A percentile compares a stretch with the other conserved stretches of the same genome.
These are phyloP conservation scores for Psittacula derbiana DNA, from an alignment of 2,797 vertebrate species.

Conservation along the genomic window DNA sequence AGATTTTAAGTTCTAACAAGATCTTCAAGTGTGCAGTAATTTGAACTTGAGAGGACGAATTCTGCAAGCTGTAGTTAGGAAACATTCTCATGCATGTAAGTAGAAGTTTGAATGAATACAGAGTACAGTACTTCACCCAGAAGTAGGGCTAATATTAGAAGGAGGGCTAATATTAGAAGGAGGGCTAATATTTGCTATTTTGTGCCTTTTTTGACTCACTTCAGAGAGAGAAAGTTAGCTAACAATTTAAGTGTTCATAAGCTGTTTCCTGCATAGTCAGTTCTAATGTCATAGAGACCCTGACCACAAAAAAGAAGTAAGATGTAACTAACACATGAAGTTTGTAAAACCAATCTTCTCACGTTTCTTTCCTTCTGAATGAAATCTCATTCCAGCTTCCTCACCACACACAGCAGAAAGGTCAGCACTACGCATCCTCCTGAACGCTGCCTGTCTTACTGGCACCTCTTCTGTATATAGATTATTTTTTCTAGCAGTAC, in stretches of 20 bases:
- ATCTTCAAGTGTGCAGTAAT: background rate
- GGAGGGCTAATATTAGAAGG: background rate
- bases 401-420: background rate
- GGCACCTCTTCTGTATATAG: background rate
- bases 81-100: background rate
- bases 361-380: background rate
- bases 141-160: background rate
- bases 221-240: background rate
- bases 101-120: background rate
- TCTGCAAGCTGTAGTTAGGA: background rate
- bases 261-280: background rate
- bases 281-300: background rate
- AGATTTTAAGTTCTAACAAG: background rate
- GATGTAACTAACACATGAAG: background rate
- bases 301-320: background rate
- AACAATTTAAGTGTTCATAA: background rate
- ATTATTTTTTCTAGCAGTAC: background rate
- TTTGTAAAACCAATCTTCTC: background rate
- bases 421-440: background rate
- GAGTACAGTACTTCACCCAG: background rate
- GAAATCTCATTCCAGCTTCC: background rate
- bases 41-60: background rate
- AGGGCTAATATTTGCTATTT: background rate
- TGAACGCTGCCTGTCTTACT: background rate
- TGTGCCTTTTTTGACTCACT: background rate